Conservation (phyloP, 2,113 vertebrate genomes). For the Rhynchomys soricoides region DNA sequence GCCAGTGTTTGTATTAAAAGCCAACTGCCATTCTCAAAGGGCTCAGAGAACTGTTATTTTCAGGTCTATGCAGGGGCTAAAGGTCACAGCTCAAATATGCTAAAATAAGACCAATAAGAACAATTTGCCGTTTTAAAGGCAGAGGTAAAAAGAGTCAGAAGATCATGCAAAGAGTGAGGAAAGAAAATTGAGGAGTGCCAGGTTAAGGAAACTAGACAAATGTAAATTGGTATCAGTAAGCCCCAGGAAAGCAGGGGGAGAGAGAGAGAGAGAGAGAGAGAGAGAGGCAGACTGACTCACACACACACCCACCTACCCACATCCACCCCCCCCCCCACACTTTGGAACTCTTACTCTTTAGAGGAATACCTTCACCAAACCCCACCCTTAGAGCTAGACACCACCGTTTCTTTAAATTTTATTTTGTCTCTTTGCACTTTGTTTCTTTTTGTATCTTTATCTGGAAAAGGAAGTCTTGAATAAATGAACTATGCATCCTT, state of each 20-base stretch:
- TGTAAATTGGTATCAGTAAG: background rate
- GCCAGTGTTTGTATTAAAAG: constrained; percentile 33
- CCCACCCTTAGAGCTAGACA: background rate
- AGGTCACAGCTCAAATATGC: background rate
- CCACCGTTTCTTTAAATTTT: background rate
- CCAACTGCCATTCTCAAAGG: background rate
- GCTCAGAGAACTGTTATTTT: background rate
- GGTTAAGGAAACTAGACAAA: background rate
- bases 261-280: no score
- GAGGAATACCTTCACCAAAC: background rate
- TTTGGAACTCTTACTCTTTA: background rate
- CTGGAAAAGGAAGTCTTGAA: background rate
- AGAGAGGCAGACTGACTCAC: no score
- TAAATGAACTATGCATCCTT: background rate
- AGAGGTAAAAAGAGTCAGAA: constrained; percentile 9
- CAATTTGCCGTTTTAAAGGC: background rate
- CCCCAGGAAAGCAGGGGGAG: background rate
- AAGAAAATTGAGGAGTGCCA: background rate
- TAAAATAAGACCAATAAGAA: constrained; percentile 21
- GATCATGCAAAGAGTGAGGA: background rate
- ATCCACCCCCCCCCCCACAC: no score
- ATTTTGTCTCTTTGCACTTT: background rate
- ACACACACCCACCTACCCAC: no score
- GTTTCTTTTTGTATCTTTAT: no score
- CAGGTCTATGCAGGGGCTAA: background rate